A percentile compares a stretch with the other conserved stretches of the same genome.
These are phyloP conservation scores for Anoura caudifer DNA, from an alignment of 2,113 vertebrate genomes.

Conservation along the genomic window DNA sequence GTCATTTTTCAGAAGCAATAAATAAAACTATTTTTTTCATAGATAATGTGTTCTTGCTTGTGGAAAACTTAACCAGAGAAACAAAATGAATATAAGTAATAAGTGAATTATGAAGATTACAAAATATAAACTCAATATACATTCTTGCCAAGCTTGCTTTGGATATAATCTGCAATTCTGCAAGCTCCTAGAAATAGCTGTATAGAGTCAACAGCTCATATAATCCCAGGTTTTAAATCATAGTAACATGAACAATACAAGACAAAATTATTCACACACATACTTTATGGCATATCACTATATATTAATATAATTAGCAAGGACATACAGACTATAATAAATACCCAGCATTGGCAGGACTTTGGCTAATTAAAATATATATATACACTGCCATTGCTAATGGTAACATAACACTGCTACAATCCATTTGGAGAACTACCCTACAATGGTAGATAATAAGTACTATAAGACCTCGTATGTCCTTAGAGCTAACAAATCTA, in stretches of 20 bases:
- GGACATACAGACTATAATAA: background rate
- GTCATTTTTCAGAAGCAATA: background rate
- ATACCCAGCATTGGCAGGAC: background rate
- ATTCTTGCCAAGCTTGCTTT: background rate
- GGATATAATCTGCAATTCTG: background rate
- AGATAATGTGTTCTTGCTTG: background rate
- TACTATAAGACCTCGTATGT: background rate
- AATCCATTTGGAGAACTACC: background rate
- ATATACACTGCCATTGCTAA: background rate
- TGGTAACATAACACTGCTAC: background rate
- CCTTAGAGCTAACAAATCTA: background rate
- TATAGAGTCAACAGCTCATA: background rate
- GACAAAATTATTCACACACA: background rate
- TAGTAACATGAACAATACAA: background rate
- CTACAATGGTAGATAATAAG: background rate
- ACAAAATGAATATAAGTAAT: background rate
- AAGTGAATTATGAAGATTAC: background rate
- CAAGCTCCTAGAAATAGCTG: background rate
- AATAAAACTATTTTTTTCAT: background rate
- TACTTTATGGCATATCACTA: background rate
- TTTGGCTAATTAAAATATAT: background rate
- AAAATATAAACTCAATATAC: background rate
- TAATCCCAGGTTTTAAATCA: background rate
- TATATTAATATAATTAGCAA: background rate
- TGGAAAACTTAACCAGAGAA: background rate